Percentiles rank a stretch among this genome's conserved stretches.
These are phyloP conservation scores for Sylvia borin DNA, from an alignment of 2,797 vertebrate genomes.

Conservation along the genomic window DNA sequence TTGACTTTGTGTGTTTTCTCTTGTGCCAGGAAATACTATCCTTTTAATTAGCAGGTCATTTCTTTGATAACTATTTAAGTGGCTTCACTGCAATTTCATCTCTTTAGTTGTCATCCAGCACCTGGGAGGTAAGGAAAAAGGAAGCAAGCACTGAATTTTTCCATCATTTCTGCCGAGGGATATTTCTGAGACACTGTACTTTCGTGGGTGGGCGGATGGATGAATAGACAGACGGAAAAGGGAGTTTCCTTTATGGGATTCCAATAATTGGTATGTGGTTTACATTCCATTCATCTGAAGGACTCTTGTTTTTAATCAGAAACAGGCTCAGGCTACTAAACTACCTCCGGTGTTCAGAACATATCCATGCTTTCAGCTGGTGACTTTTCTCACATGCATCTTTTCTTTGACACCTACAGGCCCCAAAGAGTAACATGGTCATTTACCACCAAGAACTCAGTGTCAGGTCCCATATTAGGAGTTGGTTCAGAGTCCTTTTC, in stretches of 20 bases:
- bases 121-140: conserved; percentile 36
- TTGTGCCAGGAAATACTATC: conserved; percentile 26
- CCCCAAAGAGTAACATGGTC: conserved; percentile 30
- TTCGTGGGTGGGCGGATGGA: conserved; percentile 60
- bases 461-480: neutral
- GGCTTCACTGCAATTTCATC: conserved; percentile 41
- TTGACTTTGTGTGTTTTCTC: conserved; percentile 24
- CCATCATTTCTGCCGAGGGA: conserved; percentile 33
- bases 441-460: conserved; percentile 19
- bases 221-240: conserved; percentile 67
- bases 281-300: conserved; percentile 71
- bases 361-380: neutral
- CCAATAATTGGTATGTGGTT: conserved; percentile 73
- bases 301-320: conserved; percentile 65
- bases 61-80: conserved; percentile 53
- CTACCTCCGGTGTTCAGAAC: conserved; percentile 57
- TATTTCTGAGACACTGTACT: conserved; percentile 45
- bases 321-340: conserved; percentile 65
- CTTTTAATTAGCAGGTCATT: conserved; percentile 46
- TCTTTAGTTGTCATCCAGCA: conserved; percentile 41
- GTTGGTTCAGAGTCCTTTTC: conserved; percentile 1
- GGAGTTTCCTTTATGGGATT: conserved; percentile 74
- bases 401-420: conserved; percentile 52
- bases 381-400: conserved; percentile 36
- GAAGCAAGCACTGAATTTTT: conserved; percentile 40